Base-by-base conservation (phyloP, 1,140 invertebrate species). In the Brachionus sp. region DNA sequence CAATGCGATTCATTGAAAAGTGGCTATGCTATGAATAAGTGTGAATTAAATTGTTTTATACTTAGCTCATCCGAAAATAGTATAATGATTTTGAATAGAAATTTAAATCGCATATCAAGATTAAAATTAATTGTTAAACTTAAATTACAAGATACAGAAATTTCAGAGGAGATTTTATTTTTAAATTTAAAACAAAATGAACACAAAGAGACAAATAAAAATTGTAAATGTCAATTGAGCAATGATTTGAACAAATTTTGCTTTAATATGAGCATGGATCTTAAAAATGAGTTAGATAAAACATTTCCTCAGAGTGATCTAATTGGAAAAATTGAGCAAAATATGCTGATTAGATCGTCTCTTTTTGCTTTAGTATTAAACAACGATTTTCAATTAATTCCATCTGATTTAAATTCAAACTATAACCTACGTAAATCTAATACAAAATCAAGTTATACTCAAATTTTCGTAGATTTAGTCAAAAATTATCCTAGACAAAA, bases 151-250 rank as follows among this genome's bases (percentile, higher is more conserved):
- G 42, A 75, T 25, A 25, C 3, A 46, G 70, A 75, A 2, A 46
- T 75, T 13, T 25, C 39, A 46, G 39, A 75, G 44, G 44, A 75
- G 12, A 5, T 19, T 75, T 75, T 75, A 46, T 75, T 46, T 35
- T 19, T 75, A 19, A 46, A 75, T 75, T 35, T 75, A 23, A 75
- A 75, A 46, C 70, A 75, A 75, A 39, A 75, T 25, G 44, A 46
- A 46, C 23, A 46, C 10, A 10, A 23, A 13, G 33, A 13, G 1
- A 10, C 13, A 70, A 39, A 29, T 23, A 25, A 64, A 29, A 64
- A 70, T 16, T 16, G 42, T 16, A 4, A 19, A 9, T 70, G 66
- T 70, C 33, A 70, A 44, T 70, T 9, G n/a, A 1, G 19, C 19
- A 42, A 42, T 42, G 39, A 73, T 5, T 6, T 73, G 13, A 73